Percentiles rank a stretch among this genome's conserved stretches.
phyloP scores from a whole-genome alignment of 2,113 vertebrate genomes.

The Syrrhaptes paradoxus region DNA sequence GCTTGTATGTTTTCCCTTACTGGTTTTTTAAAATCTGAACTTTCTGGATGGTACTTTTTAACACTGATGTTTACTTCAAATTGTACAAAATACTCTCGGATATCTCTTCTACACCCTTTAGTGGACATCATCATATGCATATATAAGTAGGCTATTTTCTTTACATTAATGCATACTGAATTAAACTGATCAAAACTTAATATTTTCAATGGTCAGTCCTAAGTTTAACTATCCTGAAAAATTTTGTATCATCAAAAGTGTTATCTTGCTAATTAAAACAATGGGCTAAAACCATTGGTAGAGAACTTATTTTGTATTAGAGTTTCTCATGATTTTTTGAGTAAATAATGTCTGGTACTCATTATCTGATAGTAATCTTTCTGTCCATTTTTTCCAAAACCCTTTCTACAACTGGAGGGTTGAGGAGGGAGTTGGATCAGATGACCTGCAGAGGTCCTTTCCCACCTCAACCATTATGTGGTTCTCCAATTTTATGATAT shows the following conservation, averaged over 20 bases:
- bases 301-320: neutral
- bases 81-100: neutral
- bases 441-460: neutral
- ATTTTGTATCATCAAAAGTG: neutral
- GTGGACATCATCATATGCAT: neutral
- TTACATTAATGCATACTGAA: neutral
- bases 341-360: neutral
- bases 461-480: neutral
- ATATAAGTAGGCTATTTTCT: neutral
- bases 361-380: neutral
- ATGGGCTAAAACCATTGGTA: neutral
- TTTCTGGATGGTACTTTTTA: neutral
- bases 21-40: neutral
- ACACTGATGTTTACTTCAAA: neutral
- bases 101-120: neutral
- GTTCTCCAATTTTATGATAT: neutral
- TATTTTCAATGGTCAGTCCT: neutral
- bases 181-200: neutral
- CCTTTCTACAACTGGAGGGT: fast-evolving
- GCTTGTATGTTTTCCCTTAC: neutral
- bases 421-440: fast-evolving
- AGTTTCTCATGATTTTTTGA: neutral
- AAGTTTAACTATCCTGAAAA: neutral
- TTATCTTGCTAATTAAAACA: neutral
- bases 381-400: neutral